These are phyloP conservation scores for Strix occidentalis DNA, from an alignment of 2,797 vertebrate species.

Conservation along the genomic window DNA sequence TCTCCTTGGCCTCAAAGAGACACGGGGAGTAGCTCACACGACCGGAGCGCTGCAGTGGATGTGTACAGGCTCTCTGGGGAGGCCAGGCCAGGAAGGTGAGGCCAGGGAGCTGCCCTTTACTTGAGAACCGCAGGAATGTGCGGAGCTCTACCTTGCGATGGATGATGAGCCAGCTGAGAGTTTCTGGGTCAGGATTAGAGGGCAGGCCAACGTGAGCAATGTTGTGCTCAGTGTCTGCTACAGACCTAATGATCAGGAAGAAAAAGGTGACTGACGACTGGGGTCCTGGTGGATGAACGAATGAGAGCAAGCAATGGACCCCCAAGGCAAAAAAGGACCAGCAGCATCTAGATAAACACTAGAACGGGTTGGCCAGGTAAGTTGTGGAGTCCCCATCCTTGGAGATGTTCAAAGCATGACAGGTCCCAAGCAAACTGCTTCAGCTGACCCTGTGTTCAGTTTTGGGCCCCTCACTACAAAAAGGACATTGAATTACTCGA, in stretches of 20 bases:
- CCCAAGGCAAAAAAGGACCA: not conserved
- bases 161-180: not conserved
- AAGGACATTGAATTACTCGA: too few species aligned
- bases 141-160: not conserved
- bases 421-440: not conserved
- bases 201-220: not conserved
- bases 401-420: not conserved
- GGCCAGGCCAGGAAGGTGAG: not conserved
- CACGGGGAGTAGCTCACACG: fast-evolving
- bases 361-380: fast-evolving
- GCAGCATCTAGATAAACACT: not conserved
- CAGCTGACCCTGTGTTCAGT: too few species aligned
- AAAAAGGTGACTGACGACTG: fast-evolving
- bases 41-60: not conserved
- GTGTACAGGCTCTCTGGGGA: not conserved
- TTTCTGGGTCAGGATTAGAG: not conserved
- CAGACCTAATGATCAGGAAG: not conserved
- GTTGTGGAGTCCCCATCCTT: not conserved
- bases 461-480: too few species aligned
- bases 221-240: not conserved
- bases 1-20: not conserved
- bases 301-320: not conserved
- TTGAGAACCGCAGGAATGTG: fast-evolving
- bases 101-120: not conserved
- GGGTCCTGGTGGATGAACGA: not conserved